Conservation (phyloP, 2,888 invertebrate species). For the Drosophila greeni region DNA sequence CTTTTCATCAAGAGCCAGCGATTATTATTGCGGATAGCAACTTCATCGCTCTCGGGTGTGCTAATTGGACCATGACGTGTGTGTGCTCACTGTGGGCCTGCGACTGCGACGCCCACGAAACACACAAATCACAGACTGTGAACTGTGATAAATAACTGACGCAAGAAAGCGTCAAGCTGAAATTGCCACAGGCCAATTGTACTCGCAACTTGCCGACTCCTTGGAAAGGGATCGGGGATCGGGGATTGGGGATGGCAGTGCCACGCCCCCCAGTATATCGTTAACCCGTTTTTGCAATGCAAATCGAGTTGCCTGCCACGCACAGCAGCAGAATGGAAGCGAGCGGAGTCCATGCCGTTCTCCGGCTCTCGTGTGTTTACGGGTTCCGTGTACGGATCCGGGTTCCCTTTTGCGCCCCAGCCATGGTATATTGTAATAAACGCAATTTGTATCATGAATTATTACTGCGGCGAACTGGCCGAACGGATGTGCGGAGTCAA, state of each 20-base stretch:
- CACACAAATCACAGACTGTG: conserved; percentile 59
- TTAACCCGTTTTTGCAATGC: conserved; percentile 56
- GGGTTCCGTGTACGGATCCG: conserved; percentile 33
- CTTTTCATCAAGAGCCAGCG: conserved; percentile 43
- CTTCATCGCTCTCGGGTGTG: conserved; percentile 53
- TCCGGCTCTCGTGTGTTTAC: conserved; percentile 19
- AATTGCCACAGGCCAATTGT: conserved; percentile 39
- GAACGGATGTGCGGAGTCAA: conserved; percentile 59
- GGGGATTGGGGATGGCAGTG: not conserved
- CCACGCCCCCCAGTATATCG: conserved; percentile 18
- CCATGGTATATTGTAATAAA: conserved; percentile 69
- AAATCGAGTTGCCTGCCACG: conserved; percentile 52
- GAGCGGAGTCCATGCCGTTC: conserved; percentile 12
- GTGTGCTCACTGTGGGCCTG: not conserved
- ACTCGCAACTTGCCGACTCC: conserved; percentile 13
- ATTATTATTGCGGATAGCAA: conserved; percentile 43
- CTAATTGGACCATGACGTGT: conserved; percentile 66
- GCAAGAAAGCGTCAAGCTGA: conserved; percentile 46
- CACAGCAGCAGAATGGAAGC: conserved; percentile 13
- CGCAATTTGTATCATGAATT: conserved; percentile 75
- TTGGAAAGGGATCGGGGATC: not conserved
- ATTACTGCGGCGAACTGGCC: conserved; percentile 67
- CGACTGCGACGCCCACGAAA: conserved; percentile 33
- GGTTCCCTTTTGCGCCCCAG: conserved; percentile 19
- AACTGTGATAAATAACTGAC: conserved; percentile 48